Evolutionary conservation across 2,113 vertebrate species (phyloP), one percentile per base, ranked within the genome.

Genomic region (Urocolius indicus): DNA sequence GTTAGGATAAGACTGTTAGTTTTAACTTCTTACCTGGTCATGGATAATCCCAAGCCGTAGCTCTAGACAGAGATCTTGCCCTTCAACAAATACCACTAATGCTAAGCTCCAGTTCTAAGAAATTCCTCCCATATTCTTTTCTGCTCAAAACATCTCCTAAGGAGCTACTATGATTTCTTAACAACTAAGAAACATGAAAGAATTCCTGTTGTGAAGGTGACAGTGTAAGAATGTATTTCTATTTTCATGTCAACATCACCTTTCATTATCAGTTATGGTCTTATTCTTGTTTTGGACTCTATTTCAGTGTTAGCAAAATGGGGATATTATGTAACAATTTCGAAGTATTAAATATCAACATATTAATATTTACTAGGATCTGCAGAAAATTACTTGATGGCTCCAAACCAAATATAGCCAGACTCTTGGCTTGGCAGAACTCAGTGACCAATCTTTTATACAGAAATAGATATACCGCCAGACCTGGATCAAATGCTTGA

Each of bases 331-430:
- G 6, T 71, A 91, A 67, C 76, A 87, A 51, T 36, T 82, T 69
- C 52, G 55, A 43, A 89, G 43, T 71, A 84, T 69, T 69, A 69
- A 84, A 76, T 27, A 18, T 43, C 54, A 65, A 26, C 48, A n/a
- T 10, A 65, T 65, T 85, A 74, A 76, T 62, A 88, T 55, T 76
- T 82, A 83, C 67, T 69, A 61, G 52, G 54, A 86, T 45, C 66
- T 83, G 75, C 26, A 85, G 84, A 76, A 95, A 88, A 93, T 77
- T 73, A 61, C 46, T 85, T 22, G 54, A 90, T 66, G 90, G 58
- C 67, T 79, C 1, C 2, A 73, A 75, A 87, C 67, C 93, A 93
- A 81, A 27, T 32, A n/a, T 38, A 86, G 30, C 29, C 84, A 94
- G 86, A 92, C 65, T 81, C 57, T 71, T 88, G 76, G 69, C 68